Percentiles rank a stretch among this genome's conserved stretches.
These are phyloP conservation scores for Metaphire vulgaris DNA, from an alignment of 1,140 invertebrate genomes.

Conservation along the genomic window DNA sequence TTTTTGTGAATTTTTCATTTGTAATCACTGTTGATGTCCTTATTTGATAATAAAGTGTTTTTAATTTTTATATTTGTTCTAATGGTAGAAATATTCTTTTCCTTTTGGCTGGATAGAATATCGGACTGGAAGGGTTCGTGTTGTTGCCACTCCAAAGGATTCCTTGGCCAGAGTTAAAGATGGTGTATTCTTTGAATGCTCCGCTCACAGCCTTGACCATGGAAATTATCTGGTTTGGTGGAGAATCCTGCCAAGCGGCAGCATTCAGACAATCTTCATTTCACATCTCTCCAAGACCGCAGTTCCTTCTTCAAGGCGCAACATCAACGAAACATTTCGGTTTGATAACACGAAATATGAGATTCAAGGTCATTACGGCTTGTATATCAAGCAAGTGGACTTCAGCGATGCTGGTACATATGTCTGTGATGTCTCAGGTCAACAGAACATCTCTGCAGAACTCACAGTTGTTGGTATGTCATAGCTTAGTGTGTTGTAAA, in stretches of 20 bases:
- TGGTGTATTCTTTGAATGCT: neutral
- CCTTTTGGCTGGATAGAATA: too few relatives aligned
- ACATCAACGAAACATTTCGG: neutral
- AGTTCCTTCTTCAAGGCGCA: neutral
- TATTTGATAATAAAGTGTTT: too few relatives aligned
- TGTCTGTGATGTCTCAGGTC: neutral
- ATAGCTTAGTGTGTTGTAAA: too few relatives aligned
- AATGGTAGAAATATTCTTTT: too few relatives aligned
- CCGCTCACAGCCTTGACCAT: neutral
- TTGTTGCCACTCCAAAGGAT: neutral
- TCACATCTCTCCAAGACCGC: neutral
- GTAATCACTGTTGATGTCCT: too few relatives aligned
- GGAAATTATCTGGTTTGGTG: neutral
- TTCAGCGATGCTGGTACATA: neutral
- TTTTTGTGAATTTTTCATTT: too few relatives aligned
- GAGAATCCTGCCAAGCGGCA: neutral
- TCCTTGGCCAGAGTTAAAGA: neutral
- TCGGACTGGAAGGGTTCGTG: neutral
- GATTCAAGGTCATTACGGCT: neutral
- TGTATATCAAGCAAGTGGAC: neutral
- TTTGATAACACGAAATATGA: neutral
- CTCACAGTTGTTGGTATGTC: neutral
- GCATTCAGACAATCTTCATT: neutral
- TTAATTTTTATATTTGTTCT: too few relatives aligned
- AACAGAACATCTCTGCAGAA: neutral